Conservation (phyloP, 2,113 vertebrate species). For the Azemiops feae region DNA sequence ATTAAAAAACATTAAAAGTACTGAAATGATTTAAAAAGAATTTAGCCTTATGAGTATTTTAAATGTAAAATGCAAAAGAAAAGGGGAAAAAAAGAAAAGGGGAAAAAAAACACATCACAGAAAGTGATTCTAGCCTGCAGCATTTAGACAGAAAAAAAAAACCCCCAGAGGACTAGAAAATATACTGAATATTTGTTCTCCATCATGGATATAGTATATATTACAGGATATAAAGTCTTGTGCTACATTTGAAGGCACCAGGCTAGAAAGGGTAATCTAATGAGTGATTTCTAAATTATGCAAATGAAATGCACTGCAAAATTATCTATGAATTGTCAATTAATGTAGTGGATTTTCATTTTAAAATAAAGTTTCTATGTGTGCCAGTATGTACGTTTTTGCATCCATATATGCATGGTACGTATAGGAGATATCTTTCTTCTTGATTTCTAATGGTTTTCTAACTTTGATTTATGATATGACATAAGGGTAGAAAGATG, state of each 20-base stretch:
- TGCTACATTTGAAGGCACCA: not conserved
- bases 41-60: not conserved
- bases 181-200: not conserved
- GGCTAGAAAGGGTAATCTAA: not conserved
- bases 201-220: slow-evolving; percentile 8
- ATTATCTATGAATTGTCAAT: not conserved
- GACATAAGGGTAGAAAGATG: slow-evolving; percentile 33
- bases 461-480: slow-evolving; percentile 56
- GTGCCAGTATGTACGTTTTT: not conserved
- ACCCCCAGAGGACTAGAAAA: slow-evolving; percentile 15
- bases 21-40: not conserved
- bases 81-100: not conserved
- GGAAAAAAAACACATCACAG: slow-evolving; percentile 21
- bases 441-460: slow-evolving; percentile 31
- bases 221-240: not conserved
- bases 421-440: slow-evolving; percentile 29
- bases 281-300: slow-evolving; percentile 40
- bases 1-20: not conserved
- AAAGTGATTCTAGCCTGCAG: slow-evolving; percentile 26
- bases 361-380: slow-evolving; percentile 41
- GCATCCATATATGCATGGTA: slow-evolving; percentile 33
- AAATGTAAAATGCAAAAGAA: slow-evolving; percentile 43
- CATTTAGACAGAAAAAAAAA: slow-evolving; percentile 52
- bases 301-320: slow-evolving; percentile 12
- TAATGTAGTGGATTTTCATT: slow-evolving; percentile 36